Base-by-base conservation (phyloP, 2,888 invertebrate species). In the Polydrusus cervinus region DNA sequence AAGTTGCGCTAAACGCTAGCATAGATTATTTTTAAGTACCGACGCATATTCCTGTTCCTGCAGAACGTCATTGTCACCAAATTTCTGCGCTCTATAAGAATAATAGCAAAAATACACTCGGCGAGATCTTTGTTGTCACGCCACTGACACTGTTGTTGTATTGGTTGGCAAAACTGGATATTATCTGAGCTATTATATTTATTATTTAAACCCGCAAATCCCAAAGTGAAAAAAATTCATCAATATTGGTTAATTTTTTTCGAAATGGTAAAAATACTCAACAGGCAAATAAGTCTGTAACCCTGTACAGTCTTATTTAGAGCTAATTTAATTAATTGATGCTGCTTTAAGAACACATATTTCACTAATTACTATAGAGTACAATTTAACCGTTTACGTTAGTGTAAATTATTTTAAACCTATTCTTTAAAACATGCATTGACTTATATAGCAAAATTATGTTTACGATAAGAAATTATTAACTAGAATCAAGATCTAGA, bases 401-500 rank as follows among this genome's bases (percentile, higher is more conserved):
- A 6, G n/a, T n/a, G n/a, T n/a, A n/a, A 25, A 5, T 25, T 49
- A 43, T 43, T n/a, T 13, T 43, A 43, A 43, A 43, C 5, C 43
- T 3, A 43, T n/a, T n/a, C 6, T 43, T 49, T 49, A 16, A 49
- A 49, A 16, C 7, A 8, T 16, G 14, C 47, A 49, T 49, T 16
- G 47, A 14, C 16, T 16, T 49, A 16, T 9, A 16, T 1, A 1
- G 14, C 47, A 49, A 8, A 49, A 8, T 16, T 45, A 45, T 10
- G 1, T 45, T n/a, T 43, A 43, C 9, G 47, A 47, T 47, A 14
- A 43, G n/a, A 13, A 49, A 49, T 13, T 49, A 49, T 49, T 14
- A 16, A 49, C 47, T n/a, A 8, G 47, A 49, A 13, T 49, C 47
- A 45, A 45, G 45, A 45, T 45, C 45, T 3, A 45, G 45, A 45